Evolutionary conservation across 1,140 invertebrate genomes (phyloP).

Genomic region (Epicauta chinensis): DNA sequence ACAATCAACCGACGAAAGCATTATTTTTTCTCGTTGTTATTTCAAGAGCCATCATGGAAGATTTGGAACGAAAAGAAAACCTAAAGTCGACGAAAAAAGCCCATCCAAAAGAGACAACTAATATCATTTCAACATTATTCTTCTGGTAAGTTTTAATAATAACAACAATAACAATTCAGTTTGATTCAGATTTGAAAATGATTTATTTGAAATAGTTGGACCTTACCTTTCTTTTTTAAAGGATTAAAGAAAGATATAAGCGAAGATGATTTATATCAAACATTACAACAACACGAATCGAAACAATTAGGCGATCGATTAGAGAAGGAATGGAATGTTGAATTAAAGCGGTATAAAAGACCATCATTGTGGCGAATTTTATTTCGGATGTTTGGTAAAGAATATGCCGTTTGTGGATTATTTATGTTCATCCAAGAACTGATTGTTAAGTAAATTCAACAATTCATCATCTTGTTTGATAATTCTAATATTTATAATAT

Average conservation of each 20-base stretch:
- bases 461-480: no score
- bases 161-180: neutral
- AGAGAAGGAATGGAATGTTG: constrained; percentile 47
- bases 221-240: constrained; percentile 29
- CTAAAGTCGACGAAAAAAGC: neutral
- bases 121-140: constrained; percentile 19
- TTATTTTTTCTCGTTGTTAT: no score
- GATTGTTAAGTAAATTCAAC: no score
- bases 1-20: no score
- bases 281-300: constrained; percentile 22
- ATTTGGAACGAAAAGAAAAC: no score
- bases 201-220: constrained; percentile 27
- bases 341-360: constrained; percentile 20
- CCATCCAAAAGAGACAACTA: constrained; percentile 17
- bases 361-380: no score
- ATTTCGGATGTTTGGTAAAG: no score
- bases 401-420: no score
- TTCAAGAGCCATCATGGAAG: no score
- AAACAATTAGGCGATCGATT: constrained; percentile 49
- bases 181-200: no score
- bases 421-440: no score
- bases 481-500: constrained; percentile 4
- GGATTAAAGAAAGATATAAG: constrained; percentile 8
- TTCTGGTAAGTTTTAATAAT: constrained; percentile 18
- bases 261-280: constrained; percentile 28